Base-by-base conservation (phyloP, 2,797 vertebrate species). In the Decapterus maruadsi region DNA sequence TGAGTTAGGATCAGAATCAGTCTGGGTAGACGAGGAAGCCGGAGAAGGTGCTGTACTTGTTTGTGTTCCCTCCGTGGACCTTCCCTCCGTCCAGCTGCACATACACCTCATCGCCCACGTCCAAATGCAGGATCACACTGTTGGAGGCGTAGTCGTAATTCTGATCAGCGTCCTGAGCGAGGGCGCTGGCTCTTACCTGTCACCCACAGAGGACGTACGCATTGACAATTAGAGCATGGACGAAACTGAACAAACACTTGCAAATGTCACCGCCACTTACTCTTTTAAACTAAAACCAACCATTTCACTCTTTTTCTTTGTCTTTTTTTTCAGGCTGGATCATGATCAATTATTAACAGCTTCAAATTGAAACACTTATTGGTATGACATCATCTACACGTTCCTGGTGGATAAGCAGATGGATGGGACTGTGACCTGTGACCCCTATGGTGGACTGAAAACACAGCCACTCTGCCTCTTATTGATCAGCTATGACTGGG, bases 81-180 rank as follows among this genome's bases (percentile, higher is more conserved):
- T 99, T 99, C 34, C 98, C 98, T 4, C 97, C 98, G 0, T 99
- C 98, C 94, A 99, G 95, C 90, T 97, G 97, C 89, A 99, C 96
- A 56, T 96, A 99, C 77, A 99, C 97, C 92, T 99, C 98, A 16
- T 99, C 98, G 0, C 98, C 98, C 77, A 97, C 97, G 34, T 98
- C 98, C 92, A 99, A 93, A 91, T 99, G 98, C 92, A 99, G 94
- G 93, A 99, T 98, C 90, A 97, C 98, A 62, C 97, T 98, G 95
- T 99, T 98, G 91, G 97, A 98, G 71, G 97, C 98, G 2, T 99
- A 99, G 95, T 99, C 98, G 45, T 99, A 99, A 94, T 99, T 99
- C 95, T 99, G 98, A 90, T 99, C 98, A 0, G 97, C 98, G 0
- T 99, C 98, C 93, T 99, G 98, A 74, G 98, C 97, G 31, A 99